Base-by-base conservation (phyloP, 2,113 vertebrate genomes). In the Poicephalus gulielmi region DNA sequence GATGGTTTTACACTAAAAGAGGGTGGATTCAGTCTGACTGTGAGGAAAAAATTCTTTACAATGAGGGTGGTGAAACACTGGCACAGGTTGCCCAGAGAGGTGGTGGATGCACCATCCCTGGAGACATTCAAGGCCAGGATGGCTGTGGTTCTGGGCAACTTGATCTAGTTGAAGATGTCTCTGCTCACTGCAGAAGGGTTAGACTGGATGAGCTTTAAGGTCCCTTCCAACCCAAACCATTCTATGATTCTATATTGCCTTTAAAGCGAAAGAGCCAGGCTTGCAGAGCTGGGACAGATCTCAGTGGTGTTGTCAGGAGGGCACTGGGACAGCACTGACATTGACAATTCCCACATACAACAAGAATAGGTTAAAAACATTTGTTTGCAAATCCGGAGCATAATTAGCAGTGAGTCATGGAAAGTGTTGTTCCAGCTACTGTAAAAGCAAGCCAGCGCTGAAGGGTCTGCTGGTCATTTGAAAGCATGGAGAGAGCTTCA, bases 401-500 rank as follows among this genome's bases (percentile, higher is more conserved):
- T 60, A 81, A 92, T 90, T 66, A 95, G 55, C 28, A 90, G 47
- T 41, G 60, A 95, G 85, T 90, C 75, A 92, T 10, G 6, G 60
- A 43, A 83, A 78, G 64, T 5, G 43, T 59, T 90, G 85, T 81
- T 95, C 76, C 83, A 93, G 93, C 83, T 83, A 63, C 64, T 20
- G 82, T 43, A 49, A 62, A 88, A 95, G 53, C 67, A 85, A 92
- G 71, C 53, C 10, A 6, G 83, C 0, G 0, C 64, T 92, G 94
- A 88, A 87, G 70, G 53, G 41, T 94, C 90, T 96, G 85, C 49
- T 94, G 92, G 95, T 92, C 85, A 60, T 88, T 86, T 93, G 93
- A 95, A 95, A 90, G 75, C 33, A 2, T 35, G 0, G 0, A 70
- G 90, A 94, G 88, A 94, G 88, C 79, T 93, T 60, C 88, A 86